phyloP scores from a whole-genome alignment of 2,888 invertebrate species.

The Lasioglossum malachurum region DNA sequence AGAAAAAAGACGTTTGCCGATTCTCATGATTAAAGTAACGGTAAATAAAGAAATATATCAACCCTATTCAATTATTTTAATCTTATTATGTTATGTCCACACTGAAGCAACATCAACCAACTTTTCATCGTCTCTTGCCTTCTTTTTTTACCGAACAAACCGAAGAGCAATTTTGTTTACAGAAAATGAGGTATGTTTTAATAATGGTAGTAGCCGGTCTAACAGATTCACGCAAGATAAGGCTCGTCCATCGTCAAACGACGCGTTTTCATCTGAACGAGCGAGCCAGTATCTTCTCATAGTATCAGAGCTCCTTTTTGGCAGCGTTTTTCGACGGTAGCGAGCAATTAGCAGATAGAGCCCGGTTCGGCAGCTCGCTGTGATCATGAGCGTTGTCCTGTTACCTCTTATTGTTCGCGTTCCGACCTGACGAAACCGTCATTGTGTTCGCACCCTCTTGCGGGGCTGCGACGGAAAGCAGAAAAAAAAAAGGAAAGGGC shows the following conservation, averaged over 20 bases:
- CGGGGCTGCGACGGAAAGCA: constrained; percentile 39
- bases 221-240: neutral
- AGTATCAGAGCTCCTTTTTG: neutral
- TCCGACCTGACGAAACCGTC: constrained; percentile 42
- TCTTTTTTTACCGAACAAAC: too few species aligned
- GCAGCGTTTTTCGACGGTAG: neutral
- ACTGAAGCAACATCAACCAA: too few species aligned
- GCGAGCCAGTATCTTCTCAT: neutral
- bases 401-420: constrained; percentile 65
- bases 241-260: neutral
- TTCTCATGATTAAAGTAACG: neutral
- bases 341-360: constrained; percentile 74
- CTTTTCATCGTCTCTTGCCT: neutral
- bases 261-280: neutral
- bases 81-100: neutral
- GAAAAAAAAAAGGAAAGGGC: constrained; percentile 49
- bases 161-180: neutral
- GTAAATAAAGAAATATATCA: neutral
- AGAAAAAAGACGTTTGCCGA: constrained; percentile 23
- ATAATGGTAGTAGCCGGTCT: neutral
- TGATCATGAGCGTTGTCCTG: constrained; percentile 50
- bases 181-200: neutral
- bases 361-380: constrained; percentile 50
- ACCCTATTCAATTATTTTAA: neutral
- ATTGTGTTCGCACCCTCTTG: constrained; percentile 73